Evolutionary conservation across 2,113 vertebrate species (phyloP), one percentile per base, ranked within the genome.

Genomic region (Puffinus mauretanicus): DNA sequence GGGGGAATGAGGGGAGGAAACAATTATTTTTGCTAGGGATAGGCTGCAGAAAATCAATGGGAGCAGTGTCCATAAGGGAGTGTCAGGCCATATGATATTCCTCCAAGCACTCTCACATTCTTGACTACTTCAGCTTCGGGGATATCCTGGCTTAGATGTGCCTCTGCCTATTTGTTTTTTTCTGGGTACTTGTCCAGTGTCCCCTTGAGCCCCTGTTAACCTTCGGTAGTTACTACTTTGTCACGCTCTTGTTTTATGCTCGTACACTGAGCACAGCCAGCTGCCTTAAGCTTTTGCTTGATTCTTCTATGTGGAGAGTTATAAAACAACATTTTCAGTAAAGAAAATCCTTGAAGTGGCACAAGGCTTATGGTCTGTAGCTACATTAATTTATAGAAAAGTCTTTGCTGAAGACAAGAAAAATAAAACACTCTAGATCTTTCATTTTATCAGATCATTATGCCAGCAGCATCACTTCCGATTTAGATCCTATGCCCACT

Each of bases 311-410:
- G 6, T 75, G 27, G 13, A 49, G 49, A 80, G 62, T 71, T 95
- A 79, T 89, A 82, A 90, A 95, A 17, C 47, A 94, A 27, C 10
- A 34, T 72, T 72, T 83, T 82, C 36, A 46, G 54, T 49, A 77
- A 80, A 92, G 86, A 86, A 96, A 91, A 95, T 92, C 83, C 83
- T 94, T 93, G 67, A 91, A 89, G 42, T 93, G 71, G 64, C 47
- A 75, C 42, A 87, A 82, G 13, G 27, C n/a, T 89, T 25, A 76
- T 83, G 57, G 16, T 66, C 46, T 85, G 32, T 42, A 93, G 30
- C 70, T 92, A 52, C 36, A 92, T 82, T 67, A 90, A 90, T 96
- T 92, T 96, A 90, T 60, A 70, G 81, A 61, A 78, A 91, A 90
- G 49, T 64, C 75, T 52, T 94, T 94, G 78, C 20, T 73, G 51